Percentiles rank a stretch among this genome's conserved stretches.
Conservation (phyloP, 2,888 invertebrate genomes). For the Agonopterix heracliana region DNA sequence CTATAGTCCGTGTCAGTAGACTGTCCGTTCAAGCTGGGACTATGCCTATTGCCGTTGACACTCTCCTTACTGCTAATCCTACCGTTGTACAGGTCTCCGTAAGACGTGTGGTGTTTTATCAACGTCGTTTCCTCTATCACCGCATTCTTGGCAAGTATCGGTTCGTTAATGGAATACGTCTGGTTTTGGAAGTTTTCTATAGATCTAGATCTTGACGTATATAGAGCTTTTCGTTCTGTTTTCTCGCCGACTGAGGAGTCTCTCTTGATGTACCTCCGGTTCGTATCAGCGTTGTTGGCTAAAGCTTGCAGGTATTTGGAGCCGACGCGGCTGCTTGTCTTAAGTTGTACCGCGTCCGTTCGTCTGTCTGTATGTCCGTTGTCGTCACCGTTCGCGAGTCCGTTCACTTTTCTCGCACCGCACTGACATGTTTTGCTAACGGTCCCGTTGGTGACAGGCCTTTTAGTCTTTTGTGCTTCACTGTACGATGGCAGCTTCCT, state of each 20-base stretch:
- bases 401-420: slow-evolving; percentile 60
- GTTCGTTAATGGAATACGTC: slow-evolving; percentile 39
- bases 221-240: slow-evolving; percentile 43
- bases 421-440: slow-evolving; percentile 59
- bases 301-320: slow-evolving; percentile 68
- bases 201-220: slow-evolving; percentile 61
- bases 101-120: slow-evolving; percentile 67
- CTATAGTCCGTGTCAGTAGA: slow-evolving; percentile 72
- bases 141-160: slow-evolving; percentile 36
- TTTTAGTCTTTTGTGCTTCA: slow-evolving; percentile 75
- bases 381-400: slow-evolving; percentile 40
- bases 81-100: slow-evolving; percentile 64
- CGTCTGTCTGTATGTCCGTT: slow-evolving; percentile 40
- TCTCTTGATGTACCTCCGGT: slow-evolving; percentile 51
- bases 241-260: slow-evolving; percentile 61
- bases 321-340: slow-evolving; percentile 66
- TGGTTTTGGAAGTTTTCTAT: slow-evolving; percentile 68
- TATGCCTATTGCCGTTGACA: slow-evolving; percentile 58
- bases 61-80: slow-evolving; percentile 63
- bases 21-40: slow-evolving; percentile 60
- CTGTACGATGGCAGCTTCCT: slow-evolving; percentile 71
- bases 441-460: slow-evolving; percentile 60
- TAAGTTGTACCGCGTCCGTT: slow-evolving; percentile 48
- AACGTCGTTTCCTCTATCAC: slow-evolving; percentile 51
- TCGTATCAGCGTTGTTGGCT: slow-evolving; percentile 41